phyloP scores from a whole-genome alignment of 2,797 vertebrate species.

The Microhierax caerulescens region DNA sequence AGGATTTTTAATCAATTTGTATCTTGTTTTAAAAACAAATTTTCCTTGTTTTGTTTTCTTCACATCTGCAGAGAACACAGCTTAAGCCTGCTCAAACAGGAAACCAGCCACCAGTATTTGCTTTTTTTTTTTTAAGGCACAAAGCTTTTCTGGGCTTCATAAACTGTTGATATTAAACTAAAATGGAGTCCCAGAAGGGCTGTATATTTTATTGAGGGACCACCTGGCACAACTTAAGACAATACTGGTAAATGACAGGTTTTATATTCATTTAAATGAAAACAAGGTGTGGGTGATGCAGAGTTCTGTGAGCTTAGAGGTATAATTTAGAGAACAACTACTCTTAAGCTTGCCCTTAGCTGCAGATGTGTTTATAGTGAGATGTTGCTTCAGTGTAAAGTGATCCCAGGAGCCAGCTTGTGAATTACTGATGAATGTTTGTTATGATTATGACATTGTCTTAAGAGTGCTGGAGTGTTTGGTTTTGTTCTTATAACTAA shows the following conservation, averaged over 20 bases:
- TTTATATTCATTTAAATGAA: neutral
- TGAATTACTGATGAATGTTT: neutral
- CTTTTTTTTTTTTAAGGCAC: slow-evolving; percentile 3
- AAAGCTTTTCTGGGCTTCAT: neutral
- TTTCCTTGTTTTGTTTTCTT: slow-evolving; percentile 33
- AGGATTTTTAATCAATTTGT: neutral
- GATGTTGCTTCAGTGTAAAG: neutral
- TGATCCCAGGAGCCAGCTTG: neutral
- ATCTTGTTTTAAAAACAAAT: slow-evolving; percentile 1
- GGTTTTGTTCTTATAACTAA: neutral
- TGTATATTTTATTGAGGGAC: neutral
- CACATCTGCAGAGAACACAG: neutral
- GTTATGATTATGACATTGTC: neutral
- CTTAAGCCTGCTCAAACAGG: slow-evolving; percentile 27
- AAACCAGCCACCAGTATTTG: neutral
- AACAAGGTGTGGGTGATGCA: neutral
- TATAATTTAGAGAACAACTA: neutral
- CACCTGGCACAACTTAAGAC: neutral
- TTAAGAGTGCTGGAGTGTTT: neutral
- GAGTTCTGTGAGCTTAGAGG: neutral
- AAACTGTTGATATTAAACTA: neutral
- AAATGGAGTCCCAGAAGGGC: neutral
- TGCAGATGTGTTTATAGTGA: neutral
- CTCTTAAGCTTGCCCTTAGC: neutral
- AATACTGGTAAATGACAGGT: neutral